These are phyloP conservation scores for Uria lomvia DNA, from an alignment of 2,113 vertebrate genomes.

Conservation along the genomic window DNA sequence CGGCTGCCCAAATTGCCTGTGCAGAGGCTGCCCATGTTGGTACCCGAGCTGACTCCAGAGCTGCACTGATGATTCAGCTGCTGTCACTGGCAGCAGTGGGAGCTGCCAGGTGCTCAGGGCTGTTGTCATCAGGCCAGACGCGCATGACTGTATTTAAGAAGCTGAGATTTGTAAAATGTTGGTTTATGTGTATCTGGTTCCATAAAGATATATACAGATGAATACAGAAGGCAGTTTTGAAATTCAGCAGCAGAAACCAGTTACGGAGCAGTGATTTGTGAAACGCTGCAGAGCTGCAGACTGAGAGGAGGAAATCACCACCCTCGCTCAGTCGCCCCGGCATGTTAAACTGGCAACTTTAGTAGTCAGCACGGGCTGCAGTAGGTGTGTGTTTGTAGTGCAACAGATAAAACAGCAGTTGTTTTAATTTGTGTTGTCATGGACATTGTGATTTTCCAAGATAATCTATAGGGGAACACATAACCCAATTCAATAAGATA, in stretches of 20 bases:
- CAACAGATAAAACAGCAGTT: background rate
- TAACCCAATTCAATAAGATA: background rate
- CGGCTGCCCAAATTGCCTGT: accelerated
- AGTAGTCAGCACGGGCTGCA: background rate
- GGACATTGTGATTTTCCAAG: background rate
- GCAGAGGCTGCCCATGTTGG: background rate
- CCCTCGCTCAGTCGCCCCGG: accelerated
- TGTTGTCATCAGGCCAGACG: background rate
- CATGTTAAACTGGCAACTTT: background rate
- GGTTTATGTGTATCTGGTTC: background rate
- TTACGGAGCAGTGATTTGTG: background rate
- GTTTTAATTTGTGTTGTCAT: background rate
- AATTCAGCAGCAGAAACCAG: background rate
- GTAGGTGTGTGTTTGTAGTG: background rate
- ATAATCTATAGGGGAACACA: background rate
- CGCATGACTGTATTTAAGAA: background rate
- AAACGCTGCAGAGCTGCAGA: background rate
- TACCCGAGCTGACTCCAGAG: background rate
- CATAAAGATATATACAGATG: background rate
- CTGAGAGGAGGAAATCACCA: background rate
- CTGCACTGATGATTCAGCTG: background rate
- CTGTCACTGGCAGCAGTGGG: background rate
- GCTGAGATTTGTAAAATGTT: background rate
- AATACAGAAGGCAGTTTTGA: background rate
- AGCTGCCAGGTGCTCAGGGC: background rate